These are phyloP conservation scores for Aspidapion aeneum DNA, from an alignment of 2,888 invertebrate genomes.

Conservation along the genomic window DNA sequence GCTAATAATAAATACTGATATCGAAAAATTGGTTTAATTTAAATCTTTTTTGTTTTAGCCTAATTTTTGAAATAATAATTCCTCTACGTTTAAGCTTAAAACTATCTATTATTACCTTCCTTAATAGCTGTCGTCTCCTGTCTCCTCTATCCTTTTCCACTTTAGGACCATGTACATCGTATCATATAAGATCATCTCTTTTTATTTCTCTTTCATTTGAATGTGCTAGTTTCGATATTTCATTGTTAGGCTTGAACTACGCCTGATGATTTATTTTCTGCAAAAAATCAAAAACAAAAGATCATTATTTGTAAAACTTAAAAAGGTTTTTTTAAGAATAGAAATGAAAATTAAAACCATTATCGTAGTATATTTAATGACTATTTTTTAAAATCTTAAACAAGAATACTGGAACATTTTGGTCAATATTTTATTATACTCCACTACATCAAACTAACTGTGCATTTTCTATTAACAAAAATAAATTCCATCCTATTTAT, in stretches of 20 bases:
- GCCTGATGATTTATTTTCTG: conserved; percentile 44
- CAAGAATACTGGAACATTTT: too few relatives aligned
- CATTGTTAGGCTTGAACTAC: conserved; percentile 29
- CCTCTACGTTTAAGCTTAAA: too few relatives aligned
- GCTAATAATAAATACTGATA: too few relatives aligned
- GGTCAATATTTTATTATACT: too few relatives aligned
- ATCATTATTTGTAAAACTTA: too few relatives aligned
- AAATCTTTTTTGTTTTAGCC: too few relatives aligned
- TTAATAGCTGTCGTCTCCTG: conserved; percentile 44
- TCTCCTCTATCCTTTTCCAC: conserved; percentile 27
- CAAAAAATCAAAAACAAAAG: not conserved
- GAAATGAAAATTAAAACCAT: too few relatives aligned
- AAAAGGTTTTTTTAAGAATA: too few relatives aligned
- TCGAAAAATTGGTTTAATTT: too few relatives aligned
- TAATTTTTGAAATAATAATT: not conserved
- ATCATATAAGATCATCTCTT: conserved; percentile 27
- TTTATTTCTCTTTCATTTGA: conserved; percentile 37
- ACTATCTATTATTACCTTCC: conserved; percentile 12
- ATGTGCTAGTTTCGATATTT: conserved; percentile 32
- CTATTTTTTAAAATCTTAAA: too few relatives aligned
- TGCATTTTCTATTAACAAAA: not conserved
- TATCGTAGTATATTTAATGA: too few relatives aligned
- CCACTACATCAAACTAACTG: too few relatives aligned
- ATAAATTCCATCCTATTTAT: conserved; percentile 5
- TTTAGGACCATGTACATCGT: conserved; percentile 30